These are phyloP conservation scores for Bothrops jararaca DNA, from an alignment of 2,113 vertebrate species.

Conservation along the genomic window DNA sequence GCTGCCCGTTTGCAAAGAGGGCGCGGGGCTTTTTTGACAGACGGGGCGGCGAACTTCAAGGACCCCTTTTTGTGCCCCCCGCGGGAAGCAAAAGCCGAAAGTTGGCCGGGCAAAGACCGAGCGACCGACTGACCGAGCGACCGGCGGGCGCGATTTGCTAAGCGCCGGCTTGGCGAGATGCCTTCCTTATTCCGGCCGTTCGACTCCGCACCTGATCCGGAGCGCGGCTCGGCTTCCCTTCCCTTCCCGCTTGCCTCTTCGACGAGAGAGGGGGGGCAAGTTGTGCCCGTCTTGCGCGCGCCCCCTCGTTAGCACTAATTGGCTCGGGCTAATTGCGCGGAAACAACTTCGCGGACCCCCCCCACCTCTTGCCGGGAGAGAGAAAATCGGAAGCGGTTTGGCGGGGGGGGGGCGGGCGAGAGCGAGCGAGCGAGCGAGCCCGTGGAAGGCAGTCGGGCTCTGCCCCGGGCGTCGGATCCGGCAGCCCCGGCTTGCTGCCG, in stretches of 20 bases:
- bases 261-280: neutral
- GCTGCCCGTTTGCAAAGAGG: constrained; percentile 12
- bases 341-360: constrained; percentile 27
- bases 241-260: neutral
- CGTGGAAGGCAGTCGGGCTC: neutral
- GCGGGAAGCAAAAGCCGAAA: neutral
- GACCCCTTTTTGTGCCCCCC: neutral
- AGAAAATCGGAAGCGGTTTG: constrained; percentile 19
- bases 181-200: neutral
- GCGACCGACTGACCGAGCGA: neutral
- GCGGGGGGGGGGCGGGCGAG: neutral
- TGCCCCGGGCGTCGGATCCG: neutral
- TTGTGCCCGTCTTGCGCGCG: too few species aligned
- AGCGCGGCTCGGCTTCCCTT: neutral
- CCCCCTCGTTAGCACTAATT: neutral
- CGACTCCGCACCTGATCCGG: neutral
- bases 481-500: neutral
- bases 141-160: neutral
- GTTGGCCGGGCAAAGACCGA: too few species aligned
- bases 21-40: constrained; percentile 5
- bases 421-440: neutral
- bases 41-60: constrained; percentile 33
- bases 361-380: too few species aligned
- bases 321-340: neutral
- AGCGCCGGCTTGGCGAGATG: neutral